These are phyloP conservation scores for Gryon sp. DNA, from an alignment of 1,140 invertebrate species.

Conservation along the genomic window DNA sequence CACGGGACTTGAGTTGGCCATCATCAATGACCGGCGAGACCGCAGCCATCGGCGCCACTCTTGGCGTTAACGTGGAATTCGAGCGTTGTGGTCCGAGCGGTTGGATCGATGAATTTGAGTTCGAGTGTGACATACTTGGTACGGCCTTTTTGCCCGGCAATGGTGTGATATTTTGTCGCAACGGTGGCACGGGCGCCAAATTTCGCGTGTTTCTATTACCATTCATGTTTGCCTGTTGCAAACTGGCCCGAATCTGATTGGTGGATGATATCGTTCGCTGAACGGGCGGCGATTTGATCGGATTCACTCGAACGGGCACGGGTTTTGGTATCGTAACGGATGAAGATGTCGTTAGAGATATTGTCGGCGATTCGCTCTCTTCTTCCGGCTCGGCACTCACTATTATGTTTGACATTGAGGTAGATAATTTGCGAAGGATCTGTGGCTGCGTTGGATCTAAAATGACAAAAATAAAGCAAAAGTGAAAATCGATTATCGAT, in stretches of 20 bases:
- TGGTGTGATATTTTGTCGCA: conserved; percentile 74
- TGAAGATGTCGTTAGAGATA: conserved; percentile 65
- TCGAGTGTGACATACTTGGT: conserved; percentile 52
- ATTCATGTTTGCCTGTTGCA: conserved; percentile 73
- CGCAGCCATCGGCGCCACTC: conserved; percentile 76
- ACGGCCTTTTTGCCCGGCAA: conserved; percentile 70
- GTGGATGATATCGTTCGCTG: conserved; percentile 75
- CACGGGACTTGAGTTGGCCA: conserved; percentile 74
- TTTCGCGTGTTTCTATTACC: conserved; percentile 71
- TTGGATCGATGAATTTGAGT: conserved; percentile 50
- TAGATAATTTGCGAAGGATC: conserved; percentile 75
- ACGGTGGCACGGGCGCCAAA: conserved; percentile 74
- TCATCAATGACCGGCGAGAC: conserved; percentile 77
- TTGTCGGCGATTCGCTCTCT: conserved; percentile 63
- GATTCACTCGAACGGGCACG: conserved; percentile 74
- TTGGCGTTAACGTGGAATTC: conserved; percentile 74
- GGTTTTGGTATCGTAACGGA: conserved; percentile 72
- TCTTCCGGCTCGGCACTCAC: conserved; percentile 65
- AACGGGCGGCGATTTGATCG: conserved; percentile 75
- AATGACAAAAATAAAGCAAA: conserved; percentile 57
- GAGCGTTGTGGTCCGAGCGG: conserved; percentile 76
- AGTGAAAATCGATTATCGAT: background rate
- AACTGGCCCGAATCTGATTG: conserved; percentile 76
- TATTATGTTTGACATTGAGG: conserved; percentile 75
- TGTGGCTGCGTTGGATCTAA: conserved; percentile 75